phyloP scores from a whole-genome alignment of 2,888 invertebrate genomes.

The Tenthredo notha region DNA sequence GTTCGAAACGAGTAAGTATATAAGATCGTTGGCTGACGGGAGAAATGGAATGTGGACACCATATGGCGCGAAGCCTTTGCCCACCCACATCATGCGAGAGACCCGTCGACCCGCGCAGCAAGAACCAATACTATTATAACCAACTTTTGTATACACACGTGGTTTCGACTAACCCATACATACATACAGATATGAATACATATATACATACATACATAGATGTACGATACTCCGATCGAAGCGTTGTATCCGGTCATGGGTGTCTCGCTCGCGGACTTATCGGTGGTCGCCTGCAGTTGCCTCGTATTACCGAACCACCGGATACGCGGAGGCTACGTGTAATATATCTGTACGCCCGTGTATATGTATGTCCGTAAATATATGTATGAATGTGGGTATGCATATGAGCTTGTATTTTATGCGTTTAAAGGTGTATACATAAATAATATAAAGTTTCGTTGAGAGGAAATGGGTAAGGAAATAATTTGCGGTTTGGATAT shows the following conservation, averaged over 20 bases:
- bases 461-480: slow-evolving; percentile 1
- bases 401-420: not conserved
- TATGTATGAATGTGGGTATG: not conserved
- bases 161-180: not conserved
- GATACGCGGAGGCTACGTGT: slow-evolving; percentile 7
- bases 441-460: slow-evolving; percentile 9
- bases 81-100: slow-evolving; percentile 67
- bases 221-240: slow-evolving; percentile 7
- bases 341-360: not conserved
- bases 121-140: not conserved
- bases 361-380: not conserved
- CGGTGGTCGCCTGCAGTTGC: slow-evolving; percentile 3
- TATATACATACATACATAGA: not conserved
- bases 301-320: slow-evolving; percentile 30
- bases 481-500: not conserved
- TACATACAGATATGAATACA: not conserved
- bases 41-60: slow-evolving; percentile 77
- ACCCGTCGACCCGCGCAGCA: slow-evolving; percentile 24
- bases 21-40: slow-evolving; percentile 63
- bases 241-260: slow-evolving; percentile 20
- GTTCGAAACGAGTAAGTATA: not conserved
- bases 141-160: not conserved
- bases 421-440: not conserved
- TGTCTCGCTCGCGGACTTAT: slow-evolving; percentile 14
- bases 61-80: slow-evolving; percentile 73